phyloP scores from a whole-genome alignment of 2,888 invertebrate genomes.

The Hypolimnas misippus region DNA sequence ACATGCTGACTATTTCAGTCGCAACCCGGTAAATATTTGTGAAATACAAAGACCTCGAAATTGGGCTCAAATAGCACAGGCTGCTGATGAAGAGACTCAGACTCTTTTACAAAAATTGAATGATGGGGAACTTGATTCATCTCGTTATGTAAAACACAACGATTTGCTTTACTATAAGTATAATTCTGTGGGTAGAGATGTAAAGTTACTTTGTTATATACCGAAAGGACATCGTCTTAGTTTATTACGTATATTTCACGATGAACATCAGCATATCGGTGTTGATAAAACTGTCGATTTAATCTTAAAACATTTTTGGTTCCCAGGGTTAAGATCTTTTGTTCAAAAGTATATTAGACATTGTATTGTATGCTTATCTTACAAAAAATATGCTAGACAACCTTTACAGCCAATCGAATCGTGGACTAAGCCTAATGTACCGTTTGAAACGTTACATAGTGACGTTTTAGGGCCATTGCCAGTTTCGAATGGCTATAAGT shows the following conservation, averaged over 20 bases:
- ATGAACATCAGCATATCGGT: constrained; percentile 30
- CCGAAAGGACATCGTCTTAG: constrained; percentile 42
- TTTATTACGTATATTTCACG: constrained; percentile 38
- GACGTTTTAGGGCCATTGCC: constrained; percentile 35
- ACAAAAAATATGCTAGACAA: constrained; percentile 38
- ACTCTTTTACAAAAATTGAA: constrained; percentile 17
- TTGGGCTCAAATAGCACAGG: constrained; percentile 41
- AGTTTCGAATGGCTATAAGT: constrained; percentile 36
- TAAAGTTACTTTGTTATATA: constrained; percentile 34
- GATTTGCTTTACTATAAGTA: constrained; percentile 35
- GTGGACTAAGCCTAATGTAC: constrained; percentile 41
- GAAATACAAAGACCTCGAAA: constrained; percentile 30
- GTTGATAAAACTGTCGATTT: background rate
- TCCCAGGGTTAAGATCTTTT: constrained; percentile 26
- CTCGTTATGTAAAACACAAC: constrained; percentile 21
- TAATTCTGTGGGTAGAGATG: constrained; percentile 26
- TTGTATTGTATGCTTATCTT: constrained; percentile 31
- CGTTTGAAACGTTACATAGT: constrained; percentile 37
- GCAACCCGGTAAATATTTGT: constrained; percentile 35
- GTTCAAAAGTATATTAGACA: constrained; percentile 23
- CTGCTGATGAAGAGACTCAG: constrained; percentile 37
- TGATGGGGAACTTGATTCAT: constrained; percentile 30
- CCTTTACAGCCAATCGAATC: constrained; percentile 39
- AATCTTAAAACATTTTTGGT: constrained; percentile 21
- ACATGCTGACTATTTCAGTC: constrained; percentile 51